phyloP scores from a whole-genome alignment of 1,140 invertebrate genomes.

The Elymnias hypermnestra region DNA sequence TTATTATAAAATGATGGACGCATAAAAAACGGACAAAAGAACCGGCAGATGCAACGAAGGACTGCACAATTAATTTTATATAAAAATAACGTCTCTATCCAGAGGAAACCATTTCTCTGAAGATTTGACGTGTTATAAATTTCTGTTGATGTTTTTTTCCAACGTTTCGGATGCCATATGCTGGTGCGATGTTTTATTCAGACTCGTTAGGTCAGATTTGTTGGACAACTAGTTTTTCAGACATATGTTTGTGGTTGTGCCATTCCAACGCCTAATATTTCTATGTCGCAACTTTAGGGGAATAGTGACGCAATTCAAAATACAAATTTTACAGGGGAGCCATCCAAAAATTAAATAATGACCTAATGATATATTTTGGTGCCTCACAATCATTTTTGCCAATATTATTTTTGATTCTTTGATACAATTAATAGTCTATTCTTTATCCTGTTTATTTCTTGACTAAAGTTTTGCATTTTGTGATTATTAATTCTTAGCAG shows the following conservation, averaged over 20 bases:
- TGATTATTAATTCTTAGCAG: no score
- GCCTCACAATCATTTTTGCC: no score
- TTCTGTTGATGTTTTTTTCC: slow-evolving; percentile 56
- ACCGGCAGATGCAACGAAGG: slow-evolving; percentile 57
- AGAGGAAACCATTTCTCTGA: slow-evolving; percentile 68
- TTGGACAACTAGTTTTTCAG: slow-evolving; percentile 31
- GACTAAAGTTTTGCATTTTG: no score
- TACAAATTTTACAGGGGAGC: no score
- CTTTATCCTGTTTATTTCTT: no score
- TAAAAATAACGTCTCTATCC: slow-evolving; percentile 68
- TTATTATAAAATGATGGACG: slow-evolving; percentile 15
- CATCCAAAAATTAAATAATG: no score
- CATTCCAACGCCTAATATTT: neutral
- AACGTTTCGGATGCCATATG: slow-evolving; percentile 42
- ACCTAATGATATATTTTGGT: no score
- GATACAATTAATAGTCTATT: no score
- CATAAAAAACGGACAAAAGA: slow-evolving; percentile 51
- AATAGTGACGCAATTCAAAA: no score
- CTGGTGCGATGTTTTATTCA: slow-evolving; percentile 48
- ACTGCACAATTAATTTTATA: slow-evolving; percentile 70
- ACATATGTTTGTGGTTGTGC: slow-evolving; percentile 10
- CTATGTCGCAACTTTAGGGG: slow-evolving; percentile 1
- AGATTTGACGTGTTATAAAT: slow-evolving; percentile 72
- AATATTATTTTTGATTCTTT: no score
- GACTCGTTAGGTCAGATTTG: slow-evolving; percentile 24